Conservation (phyloP, 2,888 invertebrate genomes). For the Ophonus ardosiacus region DNA sequence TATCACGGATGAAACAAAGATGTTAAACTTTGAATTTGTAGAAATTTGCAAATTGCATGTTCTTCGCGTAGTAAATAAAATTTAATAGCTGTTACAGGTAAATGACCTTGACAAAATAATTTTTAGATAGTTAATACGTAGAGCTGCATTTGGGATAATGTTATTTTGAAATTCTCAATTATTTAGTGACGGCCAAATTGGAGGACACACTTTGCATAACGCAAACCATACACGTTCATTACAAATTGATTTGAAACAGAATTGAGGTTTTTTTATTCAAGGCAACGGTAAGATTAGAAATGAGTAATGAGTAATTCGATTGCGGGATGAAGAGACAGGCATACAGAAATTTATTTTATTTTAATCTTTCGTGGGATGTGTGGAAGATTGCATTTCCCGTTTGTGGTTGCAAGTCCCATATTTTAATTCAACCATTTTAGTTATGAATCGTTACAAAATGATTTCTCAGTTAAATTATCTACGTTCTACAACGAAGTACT, state of each 20-base stretch:
- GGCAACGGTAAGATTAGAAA: constrained; percentile 46
- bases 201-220: constrained; percentile 53
- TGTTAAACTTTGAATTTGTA: constrained; percentile 5
- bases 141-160: constrained; percentile 48
- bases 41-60: constrained; percentile 44
- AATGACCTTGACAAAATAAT: constrained; percentile 46
- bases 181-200: constrained; percentile 39
- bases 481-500: too few species aligned
- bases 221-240: constrained; percentile 50
- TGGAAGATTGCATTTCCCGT: too few species aligned
- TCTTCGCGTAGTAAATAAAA: constrained; percentile 25
- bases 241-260: constrained; percentile 51
- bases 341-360: neutral
- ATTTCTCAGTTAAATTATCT: too few species aligned
- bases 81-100: constrained; percentile 44
- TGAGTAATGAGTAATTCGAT: constrained; percentile 17
- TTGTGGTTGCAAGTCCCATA: neutral
- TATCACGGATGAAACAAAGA: neutral
- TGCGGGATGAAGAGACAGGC: neutral
- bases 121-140: constrained; percentile 52
- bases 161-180: constrained; percentile 52
- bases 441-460: too few species aligned
- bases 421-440: too few species aligned
- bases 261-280: constrained; percentile 47
- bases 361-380: neutral